These are phyloP conservation scores for Halcyon smyrnensis DNA, from an alignment of 2,797 vertebrate species.

Conservation along the genomic window DNA sequence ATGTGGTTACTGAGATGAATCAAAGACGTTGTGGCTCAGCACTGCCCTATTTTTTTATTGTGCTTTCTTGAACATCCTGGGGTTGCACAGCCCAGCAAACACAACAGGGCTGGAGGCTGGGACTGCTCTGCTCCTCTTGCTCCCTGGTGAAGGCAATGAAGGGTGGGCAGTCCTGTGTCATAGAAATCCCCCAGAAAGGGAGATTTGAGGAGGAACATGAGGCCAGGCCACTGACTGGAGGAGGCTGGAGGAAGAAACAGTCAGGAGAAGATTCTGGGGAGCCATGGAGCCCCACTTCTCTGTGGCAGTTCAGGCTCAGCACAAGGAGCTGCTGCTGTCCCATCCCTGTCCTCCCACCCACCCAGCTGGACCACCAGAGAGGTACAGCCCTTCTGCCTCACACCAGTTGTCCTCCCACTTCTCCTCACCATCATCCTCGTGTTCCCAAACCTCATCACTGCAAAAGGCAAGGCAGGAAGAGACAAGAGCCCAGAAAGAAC, in stretches of 20 bases:
- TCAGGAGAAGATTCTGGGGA: not conserved
- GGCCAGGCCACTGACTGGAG: accelerated
- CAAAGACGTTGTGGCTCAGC: not conserved
- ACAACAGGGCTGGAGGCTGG: not conserved
- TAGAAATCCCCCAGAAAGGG: not conserved
- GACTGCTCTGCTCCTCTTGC: not conserved
- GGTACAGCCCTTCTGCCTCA: not conserved
- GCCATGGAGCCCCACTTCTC: not conserved
- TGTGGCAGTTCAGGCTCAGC: not conserved
- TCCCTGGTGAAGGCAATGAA: accelerated
- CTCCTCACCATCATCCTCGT: accelerated
- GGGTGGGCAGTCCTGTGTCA: not conserved
- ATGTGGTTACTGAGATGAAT: constrained; percentile 42
- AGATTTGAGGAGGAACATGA: not conserved
- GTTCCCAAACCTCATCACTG: not conserved
- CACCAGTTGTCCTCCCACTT: not conserved
- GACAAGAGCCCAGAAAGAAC: not conserved
- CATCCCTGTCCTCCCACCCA: too few species aligned
- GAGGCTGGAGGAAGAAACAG: not conserved
- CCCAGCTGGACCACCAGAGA: not conserved
- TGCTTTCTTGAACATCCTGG: not conserved
- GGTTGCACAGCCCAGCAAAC: not conserved
- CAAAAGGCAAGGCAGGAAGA: not conserved
- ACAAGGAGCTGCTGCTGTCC: not conserved
- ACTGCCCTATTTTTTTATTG: constrained; percentile 25